Base-by-base conservation (phyloP, 64 coral and sea anemone species). In the Dendronephthya gigantea region DNA sequence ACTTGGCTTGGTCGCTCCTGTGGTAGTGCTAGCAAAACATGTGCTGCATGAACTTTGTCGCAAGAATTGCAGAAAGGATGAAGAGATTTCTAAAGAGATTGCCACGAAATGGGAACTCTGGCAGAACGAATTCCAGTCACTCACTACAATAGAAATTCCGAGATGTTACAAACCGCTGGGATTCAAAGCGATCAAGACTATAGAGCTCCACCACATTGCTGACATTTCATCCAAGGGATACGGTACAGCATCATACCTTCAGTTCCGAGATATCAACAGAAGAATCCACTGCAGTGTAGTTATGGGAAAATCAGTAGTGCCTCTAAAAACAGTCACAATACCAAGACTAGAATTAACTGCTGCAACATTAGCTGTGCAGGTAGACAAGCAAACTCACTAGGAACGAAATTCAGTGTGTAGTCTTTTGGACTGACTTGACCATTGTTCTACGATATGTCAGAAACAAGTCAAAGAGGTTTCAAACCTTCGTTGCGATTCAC, bases 401-500 rank as follows among this genome's bases (percentile, higher is more conserved):
- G 88, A 90, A 79, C 58, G 84, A 31, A 22, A 85, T n/a, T 90
- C 29, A 25, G 15, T 33, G 48, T 41, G 83, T 81, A 23, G 52
- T 69, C 40, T 84, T 84, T 30, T 90, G 88, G 83, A 84, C 88
- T 35, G 88, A 89, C 38, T 89, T 50, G 9, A 81, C 83, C 0
- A 19, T 85, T n/a, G 82, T 90, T 0, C 55, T 85, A 10, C 81
- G 66, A 11, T 89, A 89, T 55, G 62, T 89, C 13, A 56, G 50
- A 75, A 89, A 89, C 87, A 89, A 17, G n/a, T 38, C 87, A 12
- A 83, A 59, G 59, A 1, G 82, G 1, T 89, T 83, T 35, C 29
- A 89, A 45, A 83, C 81, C n/a, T 89, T 89, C 72, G 88, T 90
- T 22, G 82, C 88, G 12, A 90, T 84, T 83, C n/a, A n/a, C n/a